Evolutionary conservation across 2,113 vertebrate genomes (phyloP).

Genomic region (Sporophila hypoxantha): DNA sequence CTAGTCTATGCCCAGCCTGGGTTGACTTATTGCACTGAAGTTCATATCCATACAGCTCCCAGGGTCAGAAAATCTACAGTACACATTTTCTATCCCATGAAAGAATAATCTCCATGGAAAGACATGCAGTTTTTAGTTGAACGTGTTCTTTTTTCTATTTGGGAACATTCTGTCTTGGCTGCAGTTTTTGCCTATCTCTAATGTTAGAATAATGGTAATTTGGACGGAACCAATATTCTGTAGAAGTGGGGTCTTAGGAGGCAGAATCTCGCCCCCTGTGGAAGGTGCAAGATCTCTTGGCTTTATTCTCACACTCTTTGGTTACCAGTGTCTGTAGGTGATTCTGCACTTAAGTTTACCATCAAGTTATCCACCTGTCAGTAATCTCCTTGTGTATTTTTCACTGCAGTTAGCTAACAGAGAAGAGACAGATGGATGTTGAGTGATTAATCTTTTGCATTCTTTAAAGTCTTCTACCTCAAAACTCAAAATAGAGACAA

Average conservation of each 20-base stretch:
- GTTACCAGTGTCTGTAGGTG: neutral
- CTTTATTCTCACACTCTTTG: neutral
- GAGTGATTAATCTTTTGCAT: neutral
- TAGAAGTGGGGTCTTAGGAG: neutral
- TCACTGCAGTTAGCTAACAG: neutral
- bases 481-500: neutral
- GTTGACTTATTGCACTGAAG: neutral
- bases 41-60: neutral
- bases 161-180: neutral
- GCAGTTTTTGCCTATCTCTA: neutral
- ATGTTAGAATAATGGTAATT: neutral
- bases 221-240: neutral
- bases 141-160: neutral
- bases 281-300: neutral
- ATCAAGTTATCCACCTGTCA: neutral
- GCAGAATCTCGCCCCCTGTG: neutral
- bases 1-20: neutral
- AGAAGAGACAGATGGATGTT: neutral
- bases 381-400: neutral
- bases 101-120: neutral
- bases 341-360: neutral
- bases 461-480: neutral
- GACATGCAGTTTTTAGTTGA: neutral
- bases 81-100: neutral
- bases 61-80: neutral